Percentiles rank a stretch among this genome's conserved stretches.
Conservation (phyloP, 2,113 vertebrate genomes). For the Phalacrocorax carbo region DNA sequence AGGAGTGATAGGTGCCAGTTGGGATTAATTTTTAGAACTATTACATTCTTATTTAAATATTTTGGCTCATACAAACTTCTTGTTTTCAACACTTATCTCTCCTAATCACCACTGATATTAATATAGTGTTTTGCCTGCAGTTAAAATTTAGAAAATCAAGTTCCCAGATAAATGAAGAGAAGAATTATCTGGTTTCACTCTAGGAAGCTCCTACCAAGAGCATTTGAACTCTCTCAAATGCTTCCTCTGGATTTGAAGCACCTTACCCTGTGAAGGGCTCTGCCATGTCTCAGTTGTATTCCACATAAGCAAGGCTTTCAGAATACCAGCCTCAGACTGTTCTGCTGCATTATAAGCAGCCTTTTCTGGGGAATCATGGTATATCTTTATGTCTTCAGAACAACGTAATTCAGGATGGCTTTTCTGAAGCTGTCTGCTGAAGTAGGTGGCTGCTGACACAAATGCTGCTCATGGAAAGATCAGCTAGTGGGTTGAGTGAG, state of each 20-base stretch:
- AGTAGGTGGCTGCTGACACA: neutral
- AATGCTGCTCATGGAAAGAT: neutral
- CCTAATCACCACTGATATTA: neutral
- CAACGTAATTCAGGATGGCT: neutral
- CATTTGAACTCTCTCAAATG: neutral
- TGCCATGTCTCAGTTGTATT: neutral
- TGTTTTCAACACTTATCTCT: neutral
- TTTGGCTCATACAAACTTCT: neutral
- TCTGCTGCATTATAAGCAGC: neutral
- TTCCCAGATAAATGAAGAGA: neutral
- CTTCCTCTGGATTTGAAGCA: neutral
- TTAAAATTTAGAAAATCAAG: neutral
- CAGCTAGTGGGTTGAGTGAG: neutral
- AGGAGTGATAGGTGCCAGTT: neutral
- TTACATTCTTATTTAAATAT: neutral
- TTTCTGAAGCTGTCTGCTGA: neutral
- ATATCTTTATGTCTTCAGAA: neutral
- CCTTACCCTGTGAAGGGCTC: neutral
- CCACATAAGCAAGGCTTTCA: neutral
- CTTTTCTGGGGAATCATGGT: neutral
- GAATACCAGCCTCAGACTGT: neutral
- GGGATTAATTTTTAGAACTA: neutral
- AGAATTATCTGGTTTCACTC: neutral
- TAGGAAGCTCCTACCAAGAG: neutral
- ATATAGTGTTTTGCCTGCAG: neutral